Base-by-base conservation (phyloP, 2,888 invertebrate species). In the Marronus borbonicus region DNA sequence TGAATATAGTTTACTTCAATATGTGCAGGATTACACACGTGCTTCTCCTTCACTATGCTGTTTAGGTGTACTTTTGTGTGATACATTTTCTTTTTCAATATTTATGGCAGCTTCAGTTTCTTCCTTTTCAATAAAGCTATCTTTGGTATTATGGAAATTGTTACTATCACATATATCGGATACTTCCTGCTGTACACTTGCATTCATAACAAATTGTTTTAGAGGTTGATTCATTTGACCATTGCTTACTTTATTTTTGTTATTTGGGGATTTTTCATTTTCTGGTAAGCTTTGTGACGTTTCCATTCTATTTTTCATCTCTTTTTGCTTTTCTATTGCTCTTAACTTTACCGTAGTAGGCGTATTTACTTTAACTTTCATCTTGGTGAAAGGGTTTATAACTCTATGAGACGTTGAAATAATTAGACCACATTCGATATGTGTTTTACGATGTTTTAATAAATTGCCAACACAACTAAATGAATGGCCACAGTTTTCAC, bases 391-490 rank as follows among this genome's bases (percentile, higher is more conserved):
- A 14, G 86, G 86, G 81, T 87, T 83, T 76, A 84, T 83, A 4
- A 87, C 86, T 20, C 85, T 81, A 79, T 87, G 86, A 12, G 85
- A 84, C 3, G 86, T 87, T 55, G 86, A 80, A 3, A 86, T 85
- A 39, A 85, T 78, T 64, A 86, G 83, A 2, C 90, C 90, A 82
- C 90, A 90, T 5, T 89, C 88, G 0, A 89, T 87, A 72, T 89
- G 88, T 17, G 89, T 88, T 69, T 88, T 87, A 17, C 90, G 86
- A 83, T 90, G 90, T 82, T 90, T 90, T 36, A 89, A 85, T 55
- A 90, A 84, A 85, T 90, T 90, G 24, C 90, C 89, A 52, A 89
- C 85, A 80, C 90, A 90, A 50, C 90, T 89, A 80, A 90, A 91
- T 2, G 89, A 86, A 39, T 87, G 86, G 2, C 86, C 85, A 79